Evolutionary conservation across 2,888 invertebrate genomes (phyloP).

Genomic region (Tethea ocularis): DNA sequence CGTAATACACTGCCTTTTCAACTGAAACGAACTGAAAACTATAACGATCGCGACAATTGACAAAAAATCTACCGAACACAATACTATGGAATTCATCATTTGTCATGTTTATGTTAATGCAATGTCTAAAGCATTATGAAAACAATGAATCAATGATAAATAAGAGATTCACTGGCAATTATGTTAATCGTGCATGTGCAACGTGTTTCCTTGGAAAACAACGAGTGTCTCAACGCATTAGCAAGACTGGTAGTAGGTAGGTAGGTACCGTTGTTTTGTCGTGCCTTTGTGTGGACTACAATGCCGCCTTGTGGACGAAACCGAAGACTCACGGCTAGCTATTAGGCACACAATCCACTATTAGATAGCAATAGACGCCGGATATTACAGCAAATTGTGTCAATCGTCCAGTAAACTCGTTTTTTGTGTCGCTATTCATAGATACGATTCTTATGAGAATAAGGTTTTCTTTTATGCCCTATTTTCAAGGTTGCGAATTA

Average conservation of each 20-base stretch:
- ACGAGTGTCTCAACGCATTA: not conserved
- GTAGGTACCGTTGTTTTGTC: conserved; percentile 1
- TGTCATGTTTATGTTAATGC: not conserved
- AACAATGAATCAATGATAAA: not conserved
- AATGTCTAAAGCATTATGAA: not conserved
- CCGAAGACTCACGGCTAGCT: not conserved
- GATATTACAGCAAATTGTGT: conserved; percentile 49
- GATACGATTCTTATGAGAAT: not conserved
- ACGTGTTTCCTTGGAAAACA: conserved; percentile 3
- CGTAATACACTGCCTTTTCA: not conserved
- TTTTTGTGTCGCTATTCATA: conserved; percentile 17
- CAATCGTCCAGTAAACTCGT: conserved; percentile 35
- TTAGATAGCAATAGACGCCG: conserved; percentile 33
- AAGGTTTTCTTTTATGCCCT: not conserved
- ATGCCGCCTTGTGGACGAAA: conserved; percentile 1
- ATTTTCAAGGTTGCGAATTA: not conserved
- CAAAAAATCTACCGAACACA: not conserved
- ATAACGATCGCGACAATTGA: not conserved
- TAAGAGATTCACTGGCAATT: not conserved
- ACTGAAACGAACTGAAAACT: not conserved
- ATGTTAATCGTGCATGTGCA: not conserved
- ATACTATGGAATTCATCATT: not conserved
- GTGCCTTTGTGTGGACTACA: conserved; percentile 7
- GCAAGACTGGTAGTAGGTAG: conserved; percentile 6
- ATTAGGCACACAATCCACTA: conserved; percentile 9